Evolutionary conservation across 2,888 invertebrate genomes (phyloP), one percentile per base, ranked within the genome.

Genomic region (Branchellion lobata): DNA sequence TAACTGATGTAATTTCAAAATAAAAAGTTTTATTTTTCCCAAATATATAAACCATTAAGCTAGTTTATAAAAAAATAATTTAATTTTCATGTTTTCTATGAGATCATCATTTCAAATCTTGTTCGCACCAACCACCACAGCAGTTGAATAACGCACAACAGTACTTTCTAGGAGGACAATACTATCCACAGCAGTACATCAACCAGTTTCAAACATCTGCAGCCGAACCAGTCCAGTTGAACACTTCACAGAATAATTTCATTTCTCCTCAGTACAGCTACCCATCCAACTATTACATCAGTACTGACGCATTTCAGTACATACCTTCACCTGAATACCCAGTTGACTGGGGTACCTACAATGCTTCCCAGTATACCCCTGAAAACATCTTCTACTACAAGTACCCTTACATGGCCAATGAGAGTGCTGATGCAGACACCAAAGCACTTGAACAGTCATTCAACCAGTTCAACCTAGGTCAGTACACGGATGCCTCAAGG

Each of bases 371-470:
- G 3, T 57, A 24, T n/a, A 14, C 5, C 24, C 61, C 61, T n/a
- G 61, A 57, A 3, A 24, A 57, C 24, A 24, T 14, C 24, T 57
- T 40, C 40, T 40, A 57, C 24, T 57, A 24, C n/a, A 57, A 57
- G 61, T 5, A 57, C 14, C 61, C 8, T 8, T n/a, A 57, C 3
- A 8, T 18, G 61, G 11, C 61, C 3, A 18, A 8, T 8, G 61
- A n/a, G 3, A 24, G n/a, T 57, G 21, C 3, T 57, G 61, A 57
- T 18, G 61, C 31, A 29, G 69, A 69, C 69, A 29, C 34, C 29
- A 69, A 34, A n/a, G 77, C 47, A 31, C 53, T 77, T 27, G 77
- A 77, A 24, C 77, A 77, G 36, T 77, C 77, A 21, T 77, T 77
- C 53, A 65, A 24, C 27, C 61, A 77, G 33, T 36, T 77, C 2